phyloP scores from a whole-genome alignment of 2,888 invertebrate genomes.

The Sclerodermus sp. region DNA sequence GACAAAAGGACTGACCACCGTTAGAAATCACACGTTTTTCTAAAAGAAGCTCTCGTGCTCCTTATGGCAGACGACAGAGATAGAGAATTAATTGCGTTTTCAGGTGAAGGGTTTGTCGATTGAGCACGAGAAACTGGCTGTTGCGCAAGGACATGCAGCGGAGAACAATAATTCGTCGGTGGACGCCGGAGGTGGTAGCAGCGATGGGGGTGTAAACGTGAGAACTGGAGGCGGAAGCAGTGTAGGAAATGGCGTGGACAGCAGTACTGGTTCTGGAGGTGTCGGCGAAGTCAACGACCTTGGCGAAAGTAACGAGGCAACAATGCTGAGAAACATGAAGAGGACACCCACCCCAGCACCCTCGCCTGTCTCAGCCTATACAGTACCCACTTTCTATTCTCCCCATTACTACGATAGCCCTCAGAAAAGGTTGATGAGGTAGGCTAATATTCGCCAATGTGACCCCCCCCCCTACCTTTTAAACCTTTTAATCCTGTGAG shows the following conservation, averaged over 20 bases:
- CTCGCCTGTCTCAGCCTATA: slow-evolving; percentile 49
- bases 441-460: slow-evolving; percentile 20
- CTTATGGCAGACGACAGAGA: too few relatives aligned
- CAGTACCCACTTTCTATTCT: slow-evolving; percentile 45
- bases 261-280: slow-evolving; percentile 40
- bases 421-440: slow-evolving; percentile 54
- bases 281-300: slow-evolving; percentile 59
- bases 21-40: too few relatives aligned
- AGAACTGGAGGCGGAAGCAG: slow-evolving; percentile 39
- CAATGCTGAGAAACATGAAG: slow-evolving; percentile 42
- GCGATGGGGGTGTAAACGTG: slow-evolving; percentile 42
- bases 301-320: slow-evolving; percentile 52
- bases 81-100: too few relatives aligned
- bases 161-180: slow-evolving; percentile 47
- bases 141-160: slow-evolving; percentile 61
- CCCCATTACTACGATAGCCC: slow-evolving; percentile 52
- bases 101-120: slow-evolving; percentile 78
- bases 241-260: slow-evolving; percentile 32
- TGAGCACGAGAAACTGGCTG: slow-evolving; percentile 70
- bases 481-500: too few relatives aligned
- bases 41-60: too few relatives aligned
- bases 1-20: too few relatives aligned
- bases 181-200: slow-evolving; percentile 54
- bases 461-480: too few relatives aligned
- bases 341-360: slow-evolving; percentile 47